These are phyloP conservation scores for Tringa solitaria DNA, from an alignment of 2,113 vertebrate species.

Conservation along the genomic window DNA sequence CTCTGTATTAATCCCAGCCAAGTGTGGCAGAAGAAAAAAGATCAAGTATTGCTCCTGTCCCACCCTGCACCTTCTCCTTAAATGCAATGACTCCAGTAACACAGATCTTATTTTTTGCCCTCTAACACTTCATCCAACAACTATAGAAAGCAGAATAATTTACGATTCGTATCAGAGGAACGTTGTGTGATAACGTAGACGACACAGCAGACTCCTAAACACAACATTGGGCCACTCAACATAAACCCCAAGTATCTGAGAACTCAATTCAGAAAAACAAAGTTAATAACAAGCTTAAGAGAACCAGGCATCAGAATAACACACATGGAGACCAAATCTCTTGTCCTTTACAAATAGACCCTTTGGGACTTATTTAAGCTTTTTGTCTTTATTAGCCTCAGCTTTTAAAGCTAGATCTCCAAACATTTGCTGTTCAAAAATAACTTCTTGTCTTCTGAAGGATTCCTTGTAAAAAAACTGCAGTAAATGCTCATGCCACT, in stretches of 20 bases:
- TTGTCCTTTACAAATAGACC: constrained; percentile 1
- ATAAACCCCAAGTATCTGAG: not conserved
- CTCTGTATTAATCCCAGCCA: not conserved
- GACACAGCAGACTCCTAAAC: not conserved
- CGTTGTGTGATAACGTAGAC: not conserved
- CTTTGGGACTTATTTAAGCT: not conserved
- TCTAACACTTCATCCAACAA: not conserved
- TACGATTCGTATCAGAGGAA: rapidly evolving
- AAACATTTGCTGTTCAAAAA: constrained; percentile 5
- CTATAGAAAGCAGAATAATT: not conserved
- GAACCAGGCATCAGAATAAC: constrained; percentile 14
- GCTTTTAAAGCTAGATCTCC: not conserved
- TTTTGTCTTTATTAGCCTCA: not conserved
- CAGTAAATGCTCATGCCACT: not conserved
- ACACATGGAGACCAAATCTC: not conserved
- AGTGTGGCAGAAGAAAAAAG: not conserved
- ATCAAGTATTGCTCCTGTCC: not conserved
- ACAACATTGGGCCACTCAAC: not conserved
- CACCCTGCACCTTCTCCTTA: not conserved
- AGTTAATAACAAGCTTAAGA: constrained; percentile 27
- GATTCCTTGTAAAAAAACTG: not conserved
- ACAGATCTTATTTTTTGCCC: not conserved
- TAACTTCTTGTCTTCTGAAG: not conserved
- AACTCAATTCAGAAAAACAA: not conserved
- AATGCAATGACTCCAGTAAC: not conserved